Conservation (phyloP, 2,797 vertebrate genomes). For the Rhabdomys pumilio region DNA sequence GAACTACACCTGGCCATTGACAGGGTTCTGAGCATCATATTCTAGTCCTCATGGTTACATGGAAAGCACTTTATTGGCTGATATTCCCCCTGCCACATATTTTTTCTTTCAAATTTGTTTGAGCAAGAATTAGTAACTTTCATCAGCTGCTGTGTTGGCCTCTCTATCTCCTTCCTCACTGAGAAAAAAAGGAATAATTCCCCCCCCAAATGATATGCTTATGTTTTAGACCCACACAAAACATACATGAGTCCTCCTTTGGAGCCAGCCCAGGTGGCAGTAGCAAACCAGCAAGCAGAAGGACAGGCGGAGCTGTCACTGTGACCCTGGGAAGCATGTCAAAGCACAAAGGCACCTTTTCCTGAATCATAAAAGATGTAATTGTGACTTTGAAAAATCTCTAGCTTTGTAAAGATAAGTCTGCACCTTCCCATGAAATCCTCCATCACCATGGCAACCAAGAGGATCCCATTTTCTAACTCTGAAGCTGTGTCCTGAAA, state of each 20-base stretch:
- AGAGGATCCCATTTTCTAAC: not conserved
- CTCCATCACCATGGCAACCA: not conserved
- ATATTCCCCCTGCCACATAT: not conserved
- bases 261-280: accelerated
- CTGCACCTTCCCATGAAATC: not conserved
- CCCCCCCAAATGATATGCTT: not conserved
- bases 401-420: not conserved
- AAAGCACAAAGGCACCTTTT: not conserved
- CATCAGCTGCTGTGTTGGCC: too few species aligned
- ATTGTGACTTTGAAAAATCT: slow-evolving; percentile 15
- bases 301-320: not conserved
- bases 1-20: too few species aligned
- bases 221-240: not conserved
- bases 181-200: not conserved
- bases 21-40: not conserved
- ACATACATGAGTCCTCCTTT: not conserved
- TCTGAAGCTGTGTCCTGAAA: not conserved
- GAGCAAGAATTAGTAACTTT: slow-evolving; percentile 38
- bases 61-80: not conserved
- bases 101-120: not conserved
- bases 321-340: not conserved
- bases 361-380: not conserved
- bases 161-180: not conserved
- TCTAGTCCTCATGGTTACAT: not conserved
- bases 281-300: not conserved